Base-by-base conservation (phyloP, 2,113 vertebrate species). In the Rhabdornis inornatus region DNA sequence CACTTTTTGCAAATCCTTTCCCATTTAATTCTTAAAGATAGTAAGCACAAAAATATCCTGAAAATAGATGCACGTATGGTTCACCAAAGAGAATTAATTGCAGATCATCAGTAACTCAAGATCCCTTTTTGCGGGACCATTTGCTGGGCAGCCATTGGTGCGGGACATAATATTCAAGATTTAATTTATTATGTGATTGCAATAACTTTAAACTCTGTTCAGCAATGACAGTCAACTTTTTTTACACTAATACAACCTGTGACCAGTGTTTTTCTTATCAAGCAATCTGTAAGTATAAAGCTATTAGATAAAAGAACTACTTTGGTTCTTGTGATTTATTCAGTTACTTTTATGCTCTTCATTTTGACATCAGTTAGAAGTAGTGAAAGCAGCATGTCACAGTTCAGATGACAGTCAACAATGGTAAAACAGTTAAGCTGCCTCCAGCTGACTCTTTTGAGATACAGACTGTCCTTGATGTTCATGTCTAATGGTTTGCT, bases 401-500 rank as follows among this genome's bases (percentile, higher is more conserved):
- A 74, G 47, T 57, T 79, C 63, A 89, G 19, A 71, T 56, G 78
- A 83, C 40, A 91, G 65, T 59, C 90, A 87, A 52, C 91, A 95
- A 74, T 50, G 24, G 84, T 37, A 66, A 87, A 95, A 82, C 53
- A 68, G 53, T 80, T 75, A 70, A 89, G 49, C 75, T 84, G 89
- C 60, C 72, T 91, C 61, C 44, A 92, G 60, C n/a, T 47, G 87
- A 45, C 70, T 92, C 65, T 81, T 93, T 79, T 69, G 53, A 94
- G 90, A 91, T 79, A 89, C 61, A 60, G 19, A 30, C 70, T 69
- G n/a, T 76, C 89, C 81, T 95, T 91, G 81, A 90, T 90, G 74
- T 85, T 95, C 82, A 44, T 93, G 61, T 92, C 82, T 91, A 61
- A 59, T 66, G 56, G 45, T 80, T 85, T 94, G 66, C 42, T 92